Evolutionary conservation across 2,888 invertebrate genomes (phyloP).

Genomic region (Ariolimax columbianus): DNA sequence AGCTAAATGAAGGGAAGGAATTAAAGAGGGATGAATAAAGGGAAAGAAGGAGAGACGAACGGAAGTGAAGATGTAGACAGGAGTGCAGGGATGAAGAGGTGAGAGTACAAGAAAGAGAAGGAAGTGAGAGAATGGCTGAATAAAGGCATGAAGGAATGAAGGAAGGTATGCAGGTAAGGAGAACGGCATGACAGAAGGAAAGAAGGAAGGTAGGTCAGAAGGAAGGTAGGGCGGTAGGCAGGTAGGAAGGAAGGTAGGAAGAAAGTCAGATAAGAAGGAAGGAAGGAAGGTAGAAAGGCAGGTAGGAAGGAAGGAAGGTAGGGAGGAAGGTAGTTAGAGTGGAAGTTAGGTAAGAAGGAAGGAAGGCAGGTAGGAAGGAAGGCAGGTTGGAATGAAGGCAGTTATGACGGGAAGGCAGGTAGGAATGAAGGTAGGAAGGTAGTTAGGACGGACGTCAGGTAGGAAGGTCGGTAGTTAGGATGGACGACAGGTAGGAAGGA

Average conservation of each 20-base stretch:
- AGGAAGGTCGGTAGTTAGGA: too few species aligned
- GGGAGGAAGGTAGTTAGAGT: too few species aligned
- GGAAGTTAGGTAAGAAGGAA: too few species aligned
- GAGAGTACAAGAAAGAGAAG: neutral
- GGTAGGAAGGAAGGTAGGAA: conserved; percentile 46
- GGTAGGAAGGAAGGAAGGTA: conserved; percentile 47
- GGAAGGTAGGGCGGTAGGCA: conserved; percentile 49
- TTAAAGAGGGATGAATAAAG: neutral
- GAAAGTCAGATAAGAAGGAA: conserved; percentile 44
- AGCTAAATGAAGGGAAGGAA: neutral
- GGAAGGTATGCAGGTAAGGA: conserved; percentile 43
- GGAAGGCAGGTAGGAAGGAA: too few species aligned
- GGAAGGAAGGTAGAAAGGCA: conserved; percentile 38
- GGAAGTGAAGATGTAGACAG: neutral
- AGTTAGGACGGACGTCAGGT: too few species aligned
- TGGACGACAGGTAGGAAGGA: too few species aligned
- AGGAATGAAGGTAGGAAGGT: too few species aligned
- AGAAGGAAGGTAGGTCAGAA: conserved; percentile 48
- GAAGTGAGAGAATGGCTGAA: neutral
- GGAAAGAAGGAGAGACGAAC: conserved; percentile 3
- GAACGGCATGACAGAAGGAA: conserved; percentile 47
- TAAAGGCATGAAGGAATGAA: conserved; percentile 25
- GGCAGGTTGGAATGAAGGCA: too few species aligned
- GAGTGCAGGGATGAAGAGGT: neutral
- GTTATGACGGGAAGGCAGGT: too few species aligned